Conservation (phyloP, 2,797 vertebrate genomes). For the Halcyon chelicuti region DNA sequence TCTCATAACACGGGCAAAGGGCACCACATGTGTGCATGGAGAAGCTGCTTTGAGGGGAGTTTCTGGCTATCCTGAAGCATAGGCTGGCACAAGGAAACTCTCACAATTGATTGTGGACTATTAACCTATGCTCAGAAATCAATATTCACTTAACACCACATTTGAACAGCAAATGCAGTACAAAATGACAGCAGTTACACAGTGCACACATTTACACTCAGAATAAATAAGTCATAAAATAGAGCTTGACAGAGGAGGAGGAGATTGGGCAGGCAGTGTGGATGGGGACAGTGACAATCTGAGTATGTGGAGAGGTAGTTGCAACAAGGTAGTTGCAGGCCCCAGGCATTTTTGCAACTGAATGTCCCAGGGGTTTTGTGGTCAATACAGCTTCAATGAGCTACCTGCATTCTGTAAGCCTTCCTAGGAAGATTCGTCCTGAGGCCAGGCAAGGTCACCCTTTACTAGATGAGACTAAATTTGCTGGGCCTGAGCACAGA, state of each 20-base stretch:
- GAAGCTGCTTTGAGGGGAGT: not conserved
- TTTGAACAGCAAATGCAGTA: slow-evolving; percentile 33
- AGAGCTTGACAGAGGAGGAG: not conserved
- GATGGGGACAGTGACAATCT: not conserved
- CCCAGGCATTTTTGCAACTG: not conserved
- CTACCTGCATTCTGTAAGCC: not conserved
- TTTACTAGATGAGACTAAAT: not conserved
- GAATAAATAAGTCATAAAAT: slow-evolving; percentile 11
- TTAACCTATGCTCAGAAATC: slow-evolving; percentile 58
- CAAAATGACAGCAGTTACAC: slow-evolving; percentile 50
- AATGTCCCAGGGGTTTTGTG: not conserved
- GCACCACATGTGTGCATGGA: not conserved
- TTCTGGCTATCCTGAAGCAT: not conserved
- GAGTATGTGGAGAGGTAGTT: not conserved
- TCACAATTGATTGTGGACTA: slow-evolving; percentile 37
- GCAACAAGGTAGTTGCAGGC: not conserved
- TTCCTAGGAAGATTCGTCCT: not conserved
- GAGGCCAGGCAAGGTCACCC: not conserved
- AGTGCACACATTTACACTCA: not conserved
- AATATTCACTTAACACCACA: slow-evolving; percentile 64
- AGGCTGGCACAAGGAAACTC: not conserved
- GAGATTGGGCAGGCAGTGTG: not conserved
- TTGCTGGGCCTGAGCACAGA: not conserved
- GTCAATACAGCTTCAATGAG: not conserved
- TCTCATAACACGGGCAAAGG: not conserved